Base-by-base conservation (phyloP, 2,797 vertebrate genomes). In the Cygnus olor region DNA sequence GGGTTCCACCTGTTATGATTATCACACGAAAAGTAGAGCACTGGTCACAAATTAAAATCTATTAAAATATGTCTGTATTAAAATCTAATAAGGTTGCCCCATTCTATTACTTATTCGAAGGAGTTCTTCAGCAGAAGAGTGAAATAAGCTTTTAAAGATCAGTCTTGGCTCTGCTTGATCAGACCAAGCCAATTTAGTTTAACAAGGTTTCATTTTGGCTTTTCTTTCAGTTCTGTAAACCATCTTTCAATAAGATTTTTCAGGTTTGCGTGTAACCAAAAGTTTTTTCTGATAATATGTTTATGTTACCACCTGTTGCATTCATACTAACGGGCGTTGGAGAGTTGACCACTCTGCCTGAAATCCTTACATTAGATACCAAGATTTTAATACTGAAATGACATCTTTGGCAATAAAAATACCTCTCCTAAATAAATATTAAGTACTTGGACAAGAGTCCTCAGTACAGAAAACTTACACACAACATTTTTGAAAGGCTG, bases 141-240 rank as follows among this genome's bases (percentile, higher is more conserved):
- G 47, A 96, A 97, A 92, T 66, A 87, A 93, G 69, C 63, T 95
- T 94, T 94, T 89, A 88, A 93, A 96, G 80, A 96, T 68, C 80
- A 66, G 61, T 64, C 77, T 80, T 93, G 65, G 68, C 80, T 95
- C 73, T 94, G 61, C 72, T 95, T 93, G 53, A 81, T 92, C 76
- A 95, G 81, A 81, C 91, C 53, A 82, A 94, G 90, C 69, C 10
- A 19, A 61, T 95, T 95, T 81, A 88, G 80, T 85, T 95, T 89
- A 97, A 96, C 77, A 91, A 95, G 49, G 80, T 88, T 96, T 97
- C 58, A 85, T 78, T 95, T 71, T 80, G 82, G 74, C 49, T 83
- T 95, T 89, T 93, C 77, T 87, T 92, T 64, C 79, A 81, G 86
- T 89, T 95, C 90, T 91, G 80, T 15, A 25, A 96, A 90, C 14